Percentiles rank a stretch among this genome's conserved stretches.
These are phyloP conservation scores for Eudiplozoon nipponicum DNA, from an alignment of 2,888 invertebrate genomes.

Conservation along the genomic window DNA sequence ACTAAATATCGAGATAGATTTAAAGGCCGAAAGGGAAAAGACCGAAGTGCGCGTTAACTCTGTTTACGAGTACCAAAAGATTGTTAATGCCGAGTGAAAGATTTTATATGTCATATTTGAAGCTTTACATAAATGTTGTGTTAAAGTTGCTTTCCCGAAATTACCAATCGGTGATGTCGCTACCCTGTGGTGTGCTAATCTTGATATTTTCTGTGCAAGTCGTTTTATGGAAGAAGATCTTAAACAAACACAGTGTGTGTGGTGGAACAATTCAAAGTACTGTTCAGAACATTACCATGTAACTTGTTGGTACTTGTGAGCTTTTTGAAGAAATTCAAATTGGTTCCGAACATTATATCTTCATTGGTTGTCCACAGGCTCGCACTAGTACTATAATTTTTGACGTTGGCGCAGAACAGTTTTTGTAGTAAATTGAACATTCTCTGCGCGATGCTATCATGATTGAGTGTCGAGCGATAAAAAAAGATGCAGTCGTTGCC, in stretches of 20 bases:
- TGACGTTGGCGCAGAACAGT: constrained; percentile 81
- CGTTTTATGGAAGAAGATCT: constrained; percentile 81
- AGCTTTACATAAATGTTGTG: constrained; percentile 58
- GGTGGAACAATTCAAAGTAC: constrained; percentile 83
- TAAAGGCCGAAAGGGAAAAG: constrained; percentile 88
- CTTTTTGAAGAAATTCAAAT: constrained; percentile 67
- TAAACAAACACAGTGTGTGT: constrained; percentile 70
- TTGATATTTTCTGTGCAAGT: constrained; percentile 84
- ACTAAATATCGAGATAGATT: constrained; percentile 74
- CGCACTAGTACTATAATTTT: constrained; percentile 74
- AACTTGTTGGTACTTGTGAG: constrained; percentile 48
- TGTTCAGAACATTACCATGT: constrained; percentile 39
- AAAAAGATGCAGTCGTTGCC: constrained; percentile 81
- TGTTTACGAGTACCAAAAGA: constrained; percentile 35
- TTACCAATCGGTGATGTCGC: constrained; percentile 96
- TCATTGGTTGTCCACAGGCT: constrained; percentile 57
- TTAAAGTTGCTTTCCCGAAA: constrained; percentile 73
- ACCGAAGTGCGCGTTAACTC: constrained; percentile 78
- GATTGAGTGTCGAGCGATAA: constrained; percentile 81
- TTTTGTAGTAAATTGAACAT: constrained; percentile 85
- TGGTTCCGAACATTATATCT: constrained; percentile 48
- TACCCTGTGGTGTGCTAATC: constrained; percentile 92
- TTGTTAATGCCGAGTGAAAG: constrained; percentile 95
- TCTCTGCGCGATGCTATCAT: constrained; percentile 95
- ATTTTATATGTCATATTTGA: constrained; percentile 71